These are phyloP conservation scores for Lampropteryx suffumata DNA, from an alignment of 2,888 invertebrate genomes.

Conservation along the genomic window DNA sequence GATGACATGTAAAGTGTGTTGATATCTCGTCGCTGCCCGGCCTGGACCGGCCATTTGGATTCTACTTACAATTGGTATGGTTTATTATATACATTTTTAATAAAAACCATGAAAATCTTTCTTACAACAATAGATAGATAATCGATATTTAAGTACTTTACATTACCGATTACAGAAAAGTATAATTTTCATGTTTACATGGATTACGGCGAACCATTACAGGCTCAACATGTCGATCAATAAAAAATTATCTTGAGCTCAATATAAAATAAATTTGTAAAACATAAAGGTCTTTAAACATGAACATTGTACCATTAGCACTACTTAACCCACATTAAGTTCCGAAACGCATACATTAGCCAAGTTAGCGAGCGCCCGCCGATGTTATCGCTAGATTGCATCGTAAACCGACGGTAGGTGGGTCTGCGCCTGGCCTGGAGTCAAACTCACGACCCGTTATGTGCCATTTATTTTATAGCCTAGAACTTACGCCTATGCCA, in stretches of 20 bases:
- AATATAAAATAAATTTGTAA: too few relatives aligned
- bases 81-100: background rate
- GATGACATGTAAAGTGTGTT: constrained; percentile 19
- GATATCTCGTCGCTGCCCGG: background rate
- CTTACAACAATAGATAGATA: too few relatives aligned
- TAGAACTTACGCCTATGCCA: background rate
- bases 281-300: background rate
- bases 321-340: constrained; percentile 16
- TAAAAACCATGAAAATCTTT: too few relatives aligned
- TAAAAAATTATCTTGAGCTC: too few relatives aligned
- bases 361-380: constrained; percentile 5
- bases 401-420: constrained; percentile 19
- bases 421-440: constrained; percentile 1
- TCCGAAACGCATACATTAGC: constrained; percentile 27
- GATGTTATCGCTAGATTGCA: constrained; percentile 31
- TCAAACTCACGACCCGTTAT: constrained; percentile 6
- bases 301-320: background rate
- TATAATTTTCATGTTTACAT: too few relatives aligned
- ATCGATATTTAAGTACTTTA: too few relatives aligned
- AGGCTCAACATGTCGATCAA: too few relatives aligned
- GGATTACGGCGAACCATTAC: too few relatives aligned
- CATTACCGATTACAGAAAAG: too few relatives aligned
- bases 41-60: constrained; percentile 15
- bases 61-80: constrained; percentile 8
- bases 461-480: constrained; percentile 8